Conservation (phyloP, 2,797 vertebrate species). For the Nyctalus aviator region DNA sequence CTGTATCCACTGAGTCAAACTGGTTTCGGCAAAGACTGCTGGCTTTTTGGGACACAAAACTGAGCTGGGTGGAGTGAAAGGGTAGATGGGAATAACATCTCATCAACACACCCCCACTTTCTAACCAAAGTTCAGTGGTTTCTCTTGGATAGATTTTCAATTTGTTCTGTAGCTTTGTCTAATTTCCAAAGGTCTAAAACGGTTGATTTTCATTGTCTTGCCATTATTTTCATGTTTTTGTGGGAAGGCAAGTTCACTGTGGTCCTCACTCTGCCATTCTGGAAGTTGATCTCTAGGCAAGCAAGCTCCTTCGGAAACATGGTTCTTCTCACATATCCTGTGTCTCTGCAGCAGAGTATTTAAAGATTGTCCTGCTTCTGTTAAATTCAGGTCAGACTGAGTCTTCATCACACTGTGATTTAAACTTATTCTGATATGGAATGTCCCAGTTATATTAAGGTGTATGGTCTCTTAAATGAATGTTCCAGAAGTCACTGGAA, state of each 20-base stretch:
- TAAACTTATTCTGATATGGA: constrained; percentile 2
- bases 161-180: constrained; percentile 24
- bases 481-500: background rate
- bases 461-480: background rate
- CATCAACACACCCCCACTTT: background rate
- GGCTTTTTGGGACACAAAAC: background rate
- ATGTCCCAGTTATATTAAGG: background rate
- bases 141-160: constrained; percentile 11
- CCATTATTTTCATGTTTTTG: background rate
- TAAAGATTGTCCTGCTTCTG: background rate
- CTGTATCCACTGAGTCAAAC: too few species aligned
- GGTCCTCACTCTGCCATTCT: background rate
- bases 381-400: background rate
- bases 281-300: background rate
- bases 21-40: background rate
- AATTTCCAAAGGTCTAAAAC: constrained; percentile 15
- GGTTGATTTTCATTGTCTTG: background rate
- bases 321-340: background rate
- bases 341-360: background rate
- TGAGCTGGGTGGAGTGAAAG: background rate
- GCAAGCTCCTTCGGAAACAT: background rate
- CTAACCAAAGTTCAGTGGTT: background rate
- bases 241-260: background rate
- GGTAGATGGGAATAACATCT: background rate
- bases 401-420: background rate